Base-by-base conservation (phyloP, 2,113 vertebrate species). In the Jacana jacana region DNA sequence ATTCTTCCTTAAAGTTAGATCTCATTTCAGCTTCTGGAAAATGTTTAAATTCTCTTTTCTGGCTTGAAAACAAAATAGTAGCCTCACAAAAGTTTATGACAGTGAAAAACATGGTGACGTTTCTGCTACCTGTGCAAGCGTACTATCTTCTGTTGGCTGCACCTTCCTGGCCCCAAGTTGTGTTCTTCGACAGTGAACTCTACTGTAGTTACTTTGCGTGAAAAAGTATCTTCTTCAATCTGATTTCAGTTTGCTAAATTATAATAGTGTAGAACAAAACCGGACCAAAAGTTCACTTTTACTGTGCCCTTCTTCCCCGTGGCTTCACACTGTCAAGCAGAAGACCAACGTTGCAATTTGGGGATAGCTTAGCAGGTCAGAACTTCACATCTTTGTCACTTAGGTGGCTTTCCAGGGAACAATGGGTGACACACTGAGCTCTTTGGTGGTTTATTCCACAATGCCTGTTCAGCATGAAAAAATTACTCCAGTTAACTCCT, bases 171-270 rank as follows among this genome's bases (percentile, higher is more conserved):
- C 39, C 24, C 35, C 7, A 6, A 35, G 44, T 24, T 23, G 5
- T 27, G 17, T 69, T 69, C 31, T 60, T 64, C 42, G 15, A 55
- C 22, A 18, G 24, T 19, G 22, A 83, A 55, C 31, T 39, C 63
- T 52, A 37, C 24, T 3, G 5, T 4, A 66, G 28, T 54, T 57
- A n/a, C 0, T 1, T 4, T 39, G 31, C 1, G 1, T 63, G 40
- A 84, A 78, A 78, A 84, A 49, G n/a, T 16, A 86, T n/a, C 30
- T 79, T 35, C 19, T 87, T 66, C 65, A 42, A 25, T 54, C 37
- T 60, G 27, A n/a, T 83, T 75, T 42, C 57, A 58, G 72, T 86
- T 77, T 54, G 11, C 33, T 40, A 58, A 48, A 3, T 35, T 72
- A 5, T 39, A 80, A 46, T 30, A 49, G 10, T 10, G 49, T 19